Percentiles rank a stretch among this genome's conserved stretches.
These are phyloP conservation scores for Lordiphosa andalusiaca DNA, from an alignment of 2,888 invertebrate species.

Conservation along the genomic window DNA sequence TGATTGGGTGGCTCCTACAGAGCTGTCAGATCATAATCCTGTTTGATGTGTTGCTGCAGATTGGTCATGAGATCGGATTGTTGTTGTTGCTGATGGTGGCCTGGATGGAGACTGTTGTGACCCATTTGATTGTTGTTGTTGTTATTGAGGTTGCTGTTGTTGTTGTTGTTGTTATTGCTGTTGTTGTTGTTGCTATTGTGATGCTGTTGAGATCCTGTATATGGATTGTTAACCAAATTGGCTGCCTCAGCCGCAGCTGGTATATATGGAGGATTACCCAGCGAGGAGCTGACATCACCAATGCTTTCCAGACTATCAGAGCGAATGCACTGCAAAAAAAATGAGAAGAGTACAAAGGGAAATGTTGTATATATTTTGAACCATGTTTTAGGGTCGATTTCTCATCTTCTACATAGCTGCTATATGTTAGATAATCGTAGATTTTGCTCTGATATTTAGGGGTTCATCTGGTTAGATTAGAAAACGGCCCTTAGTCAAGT, in stretches of 20 bases:
- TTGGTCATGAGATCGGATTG: conserved; percentile 78
- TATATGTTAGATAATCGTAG: too few species aligned
- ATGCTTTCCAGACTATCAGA: conserved; percentile 86
- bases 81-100: conserved; percentile 61
- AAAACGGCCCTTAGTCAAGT: too few species aligned
- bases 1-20: conserved; percentile 81
- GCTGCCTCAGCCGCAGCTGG: conserved; percentile 76
- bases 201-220: conserved; percentile 71
- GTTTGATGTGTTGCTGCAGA: conserved; percentile 85
- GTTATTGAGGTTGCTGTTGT: conserved; percentile 40
- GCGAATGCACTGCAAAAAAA: conserved; percentile 80
- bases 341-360: background rate
- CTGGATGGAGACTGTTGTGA: conserved; percentile 45
- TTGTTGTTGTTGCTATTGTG: conserved; percentile 27
- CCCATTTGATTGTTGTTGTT: conserved; percentile 79
- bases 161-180: conserved; percentile 81
- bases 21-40: conserved; percentile 93
- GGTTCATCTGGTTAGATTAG: too few species aligned
- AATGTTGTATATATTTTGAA: too few species aligned
- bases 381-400: too few species aligned
- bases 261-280: conserved; percentile 80
- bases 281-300: conserved; percentile 81
- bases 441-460: too few species aligned
- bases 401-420: too few species aligned
- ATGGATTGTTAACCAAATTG: conserved; percentile 41